Percentiles rank a stretch among this genome's conserved stretches.
Evolutionary conservation across 2,113 vertebrate species (phyloP).

Genomic region (Psophia crepitans): DNA sequence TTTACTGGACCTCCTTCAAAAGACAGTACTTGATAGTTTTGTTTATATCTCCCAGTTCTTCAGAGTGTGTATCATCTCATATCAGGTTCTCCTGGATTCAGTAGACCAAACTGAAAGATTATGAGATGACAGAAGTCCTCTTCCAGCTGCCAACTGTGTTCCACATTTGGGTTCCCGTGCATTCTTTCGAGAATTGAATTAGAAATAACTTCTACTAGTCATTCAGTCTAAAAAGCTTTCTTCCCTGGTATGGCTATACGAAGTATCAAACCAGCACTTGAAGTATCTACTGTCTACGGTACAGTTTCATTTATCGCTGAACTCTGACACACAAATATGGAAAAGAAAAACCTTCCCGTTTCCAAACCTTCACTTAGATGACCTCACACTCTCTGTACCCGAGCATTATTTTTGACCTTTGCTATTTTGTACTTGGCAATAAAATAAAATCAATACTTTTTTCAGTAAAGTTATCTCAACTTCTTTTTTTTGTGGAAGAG

Average conservation of each 20-base stretch:
- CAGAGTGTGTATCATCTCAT: not conserved
- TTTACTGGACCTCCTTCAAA: not conserved
- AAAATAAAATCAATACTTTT: slow-evolving; percentile 26
- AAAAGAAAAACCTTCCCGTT: not conserved
- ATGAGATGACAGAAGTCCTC: not conserved
- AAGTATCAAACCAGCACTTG: not conserved
- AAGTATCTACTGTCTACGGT: not conserved
- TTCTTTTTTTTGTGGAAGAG: not conserved
- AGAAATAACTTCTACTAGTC: not conserved
- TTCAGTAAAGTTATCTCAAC: not conserved
- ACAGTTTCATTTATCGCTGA: not conserved
- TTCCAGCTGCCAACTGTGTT: not conserved
- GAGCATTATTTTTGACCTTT: slow-evolving; percentile 20
- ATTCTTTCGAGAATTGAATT: not conserved
- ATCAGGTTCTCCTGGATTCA: not conserved
- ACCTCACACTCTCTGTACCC: not conserved
- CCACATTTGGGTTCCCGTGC: not conserved
- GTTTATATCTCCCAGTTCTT: not conserved
- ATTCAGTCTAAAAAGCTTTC: not conserved
- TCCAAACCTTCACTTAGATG: not conserved
- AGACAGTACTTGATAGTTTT: not conserved
- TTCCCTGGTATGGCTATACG: not conserved
- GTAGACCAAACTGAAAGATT: not conserved
- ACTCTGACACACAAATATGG: not conserved
- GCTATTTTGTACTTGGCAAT: slow-evolving; percentile 23